Percentiles rank a stretch among this genome's conserved stretches.
phyloP scores from a whole-genome alignment of 92 coral and sea anemone species.

The Porites divaricata region DNA sequence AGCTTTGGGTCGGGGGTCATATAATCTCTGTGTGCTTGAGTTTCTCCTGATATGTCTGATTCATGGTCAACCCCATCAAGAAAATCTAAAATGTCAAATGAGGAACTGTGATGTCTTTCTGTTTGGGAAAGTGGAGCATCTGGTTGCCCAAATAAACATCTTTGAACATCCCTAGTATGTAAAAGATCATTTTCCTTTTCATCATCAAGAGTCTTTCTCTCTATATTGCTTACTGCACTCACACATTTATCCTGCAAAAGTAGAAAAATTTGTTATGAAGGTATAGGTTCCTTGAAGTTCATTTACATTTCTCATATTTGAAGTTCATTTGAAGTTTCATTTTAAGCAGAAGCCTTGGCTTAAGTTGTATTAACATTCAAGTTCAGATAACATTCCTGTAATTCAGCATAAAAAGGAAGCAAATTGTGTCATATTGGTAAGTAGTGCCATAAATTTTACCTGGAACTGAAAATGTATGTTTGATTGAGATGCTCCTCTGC shows the following conservation, averaged over 20 bases:
- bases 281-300: no score
- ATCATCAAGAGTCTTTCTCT: background rate
- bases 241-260: slow-evolving; percentile 15
- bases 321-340: background rate
- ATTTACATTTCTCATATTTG: background rate
- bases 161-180: slow-evolving; percentile 29
- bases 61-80: slow-evolving; percentile 49
- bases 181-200: background rate
- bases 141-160: slow-evolving; percentile 42
- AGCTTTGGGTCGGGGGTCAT: slow-evolving; percentile 32
- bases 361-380: background rate
- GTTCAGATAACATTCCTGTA: background rate
- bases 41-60: background rate
- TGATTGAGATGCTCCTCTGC: slow-evolving; percentile 15
- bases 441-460: background rate
- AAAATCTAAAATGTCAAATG: slow-evolving; percentile 62
- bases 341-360: no score
- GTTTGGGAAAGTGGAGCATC: background rate
- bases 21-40: slow-evolving; percentile 3
- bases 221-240: background rate
- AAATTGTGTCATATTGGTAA: background rate
- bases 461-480: background rate
- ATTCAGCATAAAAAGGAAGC: background rate
- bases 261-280: no score
- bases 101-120: slow-evolving; percentile 18